Percentiles rank a stretch among this genome's conserved stretches.
Conservation (phyloP, 2,113 vertebrate species). For the Macrotis lagotis region DNA sequence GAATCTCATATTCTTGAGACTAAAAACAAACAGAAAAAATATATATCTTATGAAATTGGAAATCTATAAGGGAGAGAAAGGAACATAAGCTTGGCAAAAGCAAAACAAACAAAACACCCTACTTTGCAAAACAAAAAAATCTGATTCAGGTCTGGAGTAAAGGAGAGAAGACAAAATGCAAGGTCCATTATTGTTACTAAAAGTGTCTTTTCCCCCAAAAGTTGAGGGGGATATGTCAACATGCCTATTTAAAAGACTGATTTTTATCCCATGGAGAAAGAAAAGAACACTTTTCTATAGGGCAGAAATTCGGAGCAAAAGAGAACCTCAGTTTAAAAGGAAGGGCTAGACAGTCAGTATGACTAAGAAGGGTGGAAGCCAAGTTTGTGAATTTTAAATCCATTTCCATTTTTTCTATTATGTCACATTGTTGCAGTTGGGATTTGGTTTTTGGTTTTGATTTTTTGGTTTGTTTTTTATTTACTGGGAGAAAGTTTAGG, state of each 20-base stretch:
- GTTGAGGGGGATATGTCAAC: not conserved
- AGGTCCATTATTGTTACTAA: not conserved
- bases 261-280: not conserved
- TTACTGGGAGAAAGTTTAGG: not conserved
- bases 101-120: not conserved
- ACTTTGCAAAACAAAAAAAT: not conserved
- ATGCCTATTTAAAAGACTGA: not conserved
- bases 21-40: conserved; percentile 2
- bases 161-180: not conserved
- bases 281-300: not conserved
- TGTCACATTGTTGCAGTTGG: not conserved
- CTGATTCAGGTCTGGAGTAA: not conserved
- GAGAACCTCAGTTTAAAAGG: not conserved
- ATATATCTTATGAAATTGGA: not conserved
- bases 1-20: not conserved
- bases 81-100: not conserved
- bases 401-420: not conserved
- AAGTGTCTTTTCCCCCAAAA: not conserved
- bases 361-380: not conserved
- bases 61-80: not conserved
- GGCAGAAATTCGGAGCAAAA: not conserved
- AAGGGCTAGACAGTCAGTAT: not conserved
- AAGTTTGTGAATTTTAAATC: not conserved
- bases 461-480: not conserved
- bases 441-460: too few species aligned